These are phyloP conservation scores for Columba guinea DNA, from an alignment of 2,797 vertebrate species.

Conservation along the genomic window DNA sequence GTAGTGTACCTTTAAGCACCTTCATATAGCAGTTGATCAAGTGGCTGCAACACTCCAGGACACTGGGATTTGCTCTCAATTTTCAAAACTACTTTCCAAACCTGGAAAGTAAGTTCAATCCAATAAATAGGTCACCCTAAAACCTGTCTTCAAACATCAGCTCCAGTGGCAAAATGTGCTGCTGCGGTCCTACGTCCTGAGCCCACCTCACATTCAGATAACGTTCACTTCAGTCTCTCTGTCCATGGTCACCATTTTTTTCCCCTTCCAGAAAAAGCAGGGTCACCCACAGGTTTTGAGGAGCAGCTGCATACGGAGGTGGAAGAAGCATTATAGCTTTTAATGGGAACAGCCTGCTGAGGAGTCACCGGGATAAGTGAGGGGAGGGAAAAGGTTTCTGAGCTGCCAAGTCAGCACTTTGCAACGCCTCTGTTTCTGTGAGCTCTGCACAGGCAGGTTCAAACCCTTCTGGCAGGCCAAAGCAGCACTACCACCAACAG, in stretches of 20 bases:
- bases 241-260: not conserved
- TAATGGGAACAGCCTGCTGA: not conserved
- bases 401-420: not conserved
- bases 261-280: not conserved
- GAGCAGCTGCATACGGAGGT: not conserved
- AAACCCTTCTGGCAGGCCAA: not conserved
- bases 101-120: not conserved
- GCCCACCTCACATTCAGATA: not conserved
- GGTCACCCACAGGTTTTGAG: not conserved
- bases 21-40: not conserved
- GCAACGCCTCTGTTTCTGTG: not conserved
- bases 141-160: not conserved
- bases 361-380: not conserved
- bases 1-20: not conserved
- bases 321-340: not conserved
- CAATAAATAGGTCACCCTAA: not conserved
- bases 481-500: not conserved
- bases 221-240: accelerated
- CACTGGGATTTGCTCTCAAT: not conserved
- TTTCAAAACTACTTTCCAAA: not conserved
- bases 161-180: not conserved
- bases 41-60: not conserved
- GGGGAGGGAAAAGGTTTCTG: not conserved
- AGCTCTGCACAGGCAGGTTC: not conserved
- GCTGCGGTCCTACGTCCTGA: accelerated